Evolutionary conservation across 1,140 invertebrate genomes (phyloP), one percentile per base, ranked within the genome.

Genomic region (Calosoma granatense): DNA sequence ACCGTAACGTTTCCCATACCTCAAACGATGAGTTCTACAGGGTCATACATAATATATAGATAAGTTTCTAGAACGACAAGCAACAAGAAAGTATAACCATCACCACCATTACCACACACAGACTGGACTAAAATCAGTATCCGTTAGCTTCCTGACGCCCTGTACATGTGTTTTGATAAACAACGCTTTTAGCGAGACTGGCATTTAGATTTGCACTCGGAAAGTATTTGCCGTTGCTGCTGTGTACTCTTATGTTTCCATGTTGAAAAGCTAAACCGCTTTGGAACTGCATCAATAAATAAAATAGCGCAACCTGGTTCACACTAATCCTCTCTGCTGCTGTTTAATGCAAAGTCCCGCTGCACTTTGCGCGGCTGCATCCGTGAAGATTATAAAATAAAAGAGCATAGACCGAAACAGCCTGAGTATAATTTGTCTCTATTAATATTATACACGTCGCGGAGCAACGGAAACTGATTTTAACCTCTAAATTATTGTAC

Each of bases 401-500:
- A n/a, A n/a, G n/a, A n/a, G n/a, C n/a, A n/a, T n/a, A n/a, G n/a
- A n/a, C n/a, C 4, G 26, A 30, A 30, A 30, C 26, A 30, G 26
- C 14, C 6, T 30, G 14, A 30, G 6, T 30, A 30, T 30, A 30
- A 30, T 30, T 30, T 14, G 14, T 14, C 26, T 6, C 26, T 14
- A 30, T 30, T 30, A 6, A n/a, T 30, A 14, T 30, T 30, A 30
- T 14, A 6, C 6, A 6, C 14, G 26, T 30, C 26, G 4, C 26
- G 6, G 26, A 47, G 15, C 15, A 17, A 47, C 41, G 41, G 14
- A 22, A 43, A 39, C 12, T 39, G 54, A 30, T 55, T 55, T n/a
- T 22, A 26, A 55, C 9, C 26, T 20, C 39, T 20, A 58, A 53
- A 30, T 59, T 19, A 43, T 26, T 53, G 22, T 55, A 51, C 21